Conservation (phyloP, 1,140 invertebrate species). For the Glomeris maerens region DNA sequence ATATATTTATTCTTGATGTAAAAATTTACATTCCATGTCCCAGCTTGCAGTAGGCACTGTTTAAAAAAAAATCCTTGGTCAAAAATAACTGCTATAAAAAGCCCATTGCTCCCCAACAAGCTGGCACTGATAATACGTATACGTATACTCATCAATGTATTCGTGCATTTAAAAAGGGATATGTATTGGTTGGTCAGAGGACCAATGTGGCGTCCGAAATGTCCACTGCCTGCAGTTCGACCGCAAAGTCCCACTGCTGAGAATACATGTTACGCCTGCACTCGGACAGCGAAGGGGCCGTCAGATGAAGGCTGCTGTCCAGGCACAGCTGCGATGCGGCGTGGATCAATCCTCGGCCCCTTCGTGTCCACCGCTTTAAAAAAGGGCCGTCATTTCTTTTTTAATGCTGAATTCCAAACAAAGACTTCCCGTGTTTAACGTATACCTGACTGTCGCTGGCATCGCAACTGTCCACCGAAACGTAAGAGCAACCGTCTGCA, state of each 20-base stretch:
- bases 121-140: too few species aligned
- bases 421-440: neutral
- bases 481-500: neutral
- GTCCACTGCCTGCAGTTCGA: slow-evolving; percentile 20
- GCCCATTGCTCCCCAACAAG: too few species aligned
- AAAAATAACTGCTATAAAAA: too few species aligned
- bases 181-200: too few species aligned
- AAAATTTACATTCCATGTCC: too few species aligned
- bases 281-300: slow-evolving; percentile 13
- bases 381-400: neutral
- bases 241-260: slow-evolving; percentile 25
- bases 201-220: too few species aligned
- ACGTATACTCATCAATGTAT: too few species aligned
- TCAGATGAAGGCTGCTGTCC: slow-evolving; percentile 16
- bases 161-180: too few species aligned
- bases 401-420: neutral
- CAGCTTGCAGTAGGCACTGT: too few species aligned
- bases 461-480: neutral
- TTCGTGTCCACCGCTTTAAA: slow-evolving; percentile 22
- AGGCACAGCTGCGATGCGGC: slow-evolving; percentile 18
- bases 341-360: slow-evolving; percentile 18
- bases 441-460: neutral
- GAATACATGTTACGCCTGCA: slow-evolving; percentile 18
- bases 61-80: too few species aligned
- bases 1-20: too few species aligned